phyloP scores from a whole-genome alignment of 2,888 invertebrate species.

The Leptinotarsa rubiginosa region DNA sequence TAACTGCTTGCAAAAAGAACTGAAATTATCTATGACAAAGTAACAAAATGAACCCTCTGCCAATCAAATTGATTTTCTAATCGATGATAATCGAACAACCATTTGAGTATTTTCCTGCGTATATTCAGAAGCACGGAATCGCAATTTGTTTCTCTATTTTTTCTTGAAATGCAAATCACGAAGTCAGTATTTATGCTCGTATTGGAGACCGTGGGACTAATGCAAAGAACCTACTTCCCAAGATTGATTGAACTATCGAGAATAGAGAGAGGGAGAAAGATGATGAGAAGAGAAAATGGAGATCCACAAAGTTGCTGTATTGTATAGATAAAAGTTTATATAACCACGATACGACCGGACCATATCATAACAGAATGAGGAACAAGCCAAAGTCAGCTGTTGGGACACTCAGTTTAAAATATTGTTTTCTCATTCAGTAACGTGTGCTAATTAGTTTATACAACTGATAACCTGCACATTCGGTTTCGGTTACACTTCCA shows the following conservation, averaged over 20 bases:
- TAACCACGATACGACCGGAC: too few species aligned
- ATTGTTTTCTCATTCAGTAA: not conserved
- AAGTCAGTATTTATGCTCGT: slow-evolving; percentile 48
- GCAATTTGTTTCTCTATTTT: slow-evolving; percentile 54
- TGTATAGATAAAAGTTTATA: not conserved
- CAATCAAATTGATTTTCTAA: slow-evolving; percentile 41
- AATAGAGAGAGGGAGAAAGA: not conserved
- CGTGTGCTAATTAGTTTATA: not conserved
- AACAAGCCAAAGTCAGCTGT: too few species aligned
- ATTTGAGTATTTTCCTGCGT: slow-evolving; percentile 48
- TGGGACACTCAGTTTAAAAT: too few species aligned
- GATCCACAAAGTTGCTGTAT: not conserved
- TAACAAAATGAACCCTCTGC: slow-evolving; percentile 6
- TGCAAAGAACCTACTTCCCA: slow-evolving; percentile 18
- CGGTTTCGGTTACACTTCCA: not conserved
- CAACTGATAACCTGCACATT: not conserved
- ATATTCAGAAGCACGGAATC: slow-evolving; percentile 54
- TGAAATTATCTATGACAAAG: slow-evolving; percentile 12
- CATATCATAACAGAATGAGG: too few species aligned
- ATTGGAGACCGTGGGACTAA: slow-evolving; percentile 44
- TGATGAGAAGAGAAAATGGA: not conserved
- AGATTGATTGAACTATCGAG: slow-evolving; percentile 17
- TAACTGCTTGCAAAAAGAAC: too few species aligned
- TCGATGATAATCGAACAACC: slow-evolving; percentile 48
- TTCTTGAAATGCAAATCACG: slow-evolving; percentile 50